Conservation (phyloP, 2,113 vertebrate genomes). For the Strix aluco region DNA sequence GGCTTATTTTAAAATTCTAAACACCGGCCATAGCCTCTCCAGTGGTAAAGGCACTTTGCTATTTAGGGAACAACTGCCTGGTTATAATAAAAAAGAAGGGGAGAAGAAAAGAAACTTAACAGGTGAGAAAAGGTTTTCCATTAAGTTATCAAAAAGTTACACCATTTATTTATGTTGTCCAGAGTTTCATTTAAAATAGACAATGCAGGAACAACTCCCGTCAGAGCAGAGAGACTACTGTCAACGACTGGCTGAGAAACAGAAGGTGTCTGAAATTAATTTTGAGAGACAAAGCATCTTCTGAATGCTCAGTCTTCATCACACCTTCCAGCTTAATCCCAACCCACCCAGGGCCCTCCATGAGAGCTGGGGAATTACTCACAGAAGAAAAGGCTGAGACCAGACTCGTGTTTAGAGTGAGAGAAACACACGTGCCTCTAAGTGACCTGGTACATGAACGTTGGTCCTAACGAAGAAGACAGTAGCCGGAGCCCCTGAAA, state of each 20-base stretch:
- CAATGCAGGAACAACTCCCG: neutral
- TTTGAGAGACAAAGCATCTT: neutral
- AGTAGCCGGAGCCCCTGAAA: neutral
- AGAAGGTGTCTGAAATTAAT: neutral
- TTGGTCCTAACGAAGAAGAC: neutral
- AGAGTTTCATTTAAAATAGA: conserved; percentile 37
- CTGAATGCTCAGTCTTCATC: neutral
- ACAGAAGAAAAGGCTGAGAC: neutral
- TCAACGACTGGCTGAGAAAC: neutral
- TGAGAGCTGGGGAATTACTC: neutral
- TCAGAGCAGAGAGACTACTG: neutral
- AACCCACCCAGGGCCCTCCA: neutral
- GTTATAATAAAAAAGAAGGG: conserved; percentile 24
- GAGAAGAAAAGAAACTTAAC: conserved; percentile 39
- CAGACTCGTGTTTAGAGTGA: neutral
- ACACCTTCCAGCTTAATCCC: neutral
- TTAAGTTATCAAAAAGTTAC: conserved; percentile 39
- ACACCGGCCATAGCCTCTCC: neutral
- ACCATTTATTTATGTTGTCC: conserved; percentile 30
- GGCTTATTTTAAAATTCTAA: conserved; percentile 46
- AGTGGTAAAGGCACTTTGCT: conserved; percentile 45
- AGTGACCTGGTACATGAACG: rapidly evolving
- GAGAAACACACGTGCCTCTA: neutral
- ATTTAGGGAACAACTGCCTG: conserved; percentile 41
- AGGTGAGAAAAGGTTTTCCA: conserved; percentile 10